Evolutionary conservation across 2,797 vertebrate species (phyloP), one percentile per base, ranked within the genome.

Genomic region (Chromis chromis): DNA sequence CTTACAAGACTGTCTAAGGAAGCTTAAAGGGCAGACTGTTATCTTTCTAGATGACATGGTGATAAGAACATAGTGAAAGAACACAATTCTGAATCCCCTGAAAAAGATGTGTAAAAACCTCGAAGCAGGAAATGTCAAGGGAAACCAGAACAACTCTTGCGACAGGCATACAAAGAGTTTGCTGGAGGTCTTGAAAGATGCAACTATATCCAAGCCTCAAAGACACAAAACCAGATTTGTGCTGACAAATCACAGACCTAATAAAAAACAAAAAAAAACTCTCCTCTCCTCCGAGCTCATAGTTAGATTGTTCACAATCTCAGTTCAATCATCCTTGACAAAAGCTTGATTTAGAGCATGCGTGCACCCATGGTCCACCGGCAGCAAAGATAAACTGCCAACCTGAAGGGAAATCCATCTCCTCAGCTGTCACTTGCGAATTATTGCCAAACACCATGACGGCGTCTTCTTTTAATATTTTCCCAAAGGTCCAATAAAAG

Each of bases 321-420:
- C 70, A 70, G 81, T 82, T 94, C 94, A 90, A 91, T 94, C 93
- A 92, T 87, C 85, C 78, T 57, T 88, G 91, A 94, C 91, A 93
- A 92, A 91, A 89, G 78, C 82, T 76, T 91, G 88, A 92, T 92
- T 91, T 87, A 89, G 90, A 89, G 72, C 78, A 46, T 3, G 61
- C 63, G 44, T 84, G 83, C 64, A 86, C 90, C 82, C 81, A 82
- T 78, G 76, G 72, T 89, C 73, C 72, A 60, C 62, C 56, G 88
- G 82, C 86, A 81, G 83, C 90, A 64, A 87, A 93, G 91, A 94
- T 84, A 91, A 92, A 94, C 85, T 85, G 90, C 85, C 84, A 68
- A 86, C 88, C 91, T 88, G 80, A 75, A 85, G 90, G 89, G 85
- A 92, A 88, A 94, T 92, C 90, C 85, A 91, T 94, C 92, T 92